Base-by-base conservation (phyloP, 2,888 invertebrate species). In the Noctua comes region DNA sequence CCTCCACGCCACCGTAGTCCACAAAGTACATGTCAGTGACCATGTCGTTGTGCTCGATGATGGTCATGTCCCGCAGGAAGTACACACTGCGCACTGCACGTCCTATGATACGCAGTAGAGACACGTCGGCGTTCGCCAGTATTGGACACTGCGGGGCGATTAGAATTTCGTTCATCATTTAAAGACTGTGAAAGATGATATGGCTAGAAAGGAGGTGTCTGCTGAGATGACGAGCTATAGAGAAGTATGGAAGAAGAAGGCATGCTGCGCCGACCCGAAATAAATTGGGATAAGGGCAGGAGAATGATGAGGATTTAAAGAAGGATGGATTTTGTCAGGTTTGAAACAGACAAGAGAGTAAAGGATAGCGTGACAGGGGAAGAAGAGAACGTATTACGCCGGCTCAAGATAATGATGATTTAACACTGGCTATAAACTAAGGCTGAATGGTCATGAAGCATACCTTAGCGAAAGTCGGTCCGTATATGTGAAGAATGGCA, bases 401-500 rank as follows among this genome's bases (percentile, higher is more conserved):
- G 8, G 7, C 54, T 54, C 24, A 54, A 24, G 10, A n/a, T 54
- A n/a, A 54, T 54, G 21, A 54, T 54, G 54, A 54, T 54, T 21
- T 21, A 51, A 21, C 21, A 51, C 48, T 21, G 51, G 24, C 36
- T 27, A 27, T 21, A 54, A 18, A 57, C 18, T 40, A n/a, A 43
- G 2, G 62, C 24, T 51, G 11, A 68, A 64, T 8, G 4, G 11
- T 7, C 16, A 70, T 10, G 1, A 18, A 27, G 10, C 11, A 16
- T 65, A 95, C 96, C 92, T 93, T 93, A 51, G 93, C 90, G 80
- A 96, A 96, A 0, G 95, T 95, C 0, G 93, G 89, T 75, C 96
- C 96, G 73, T 95, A 96, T 8, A 96, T 94, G 59, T 95, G 92
- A 16, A 95, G 81, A 43, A 95, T 95, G 16, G 94, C 94, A 68